Percentiles rank a stretch among this genome's conserved stretches.
Conservation (phyloP, 2,797 vertebrate genomes). For the Semaprochilodus insignis region DNA sequence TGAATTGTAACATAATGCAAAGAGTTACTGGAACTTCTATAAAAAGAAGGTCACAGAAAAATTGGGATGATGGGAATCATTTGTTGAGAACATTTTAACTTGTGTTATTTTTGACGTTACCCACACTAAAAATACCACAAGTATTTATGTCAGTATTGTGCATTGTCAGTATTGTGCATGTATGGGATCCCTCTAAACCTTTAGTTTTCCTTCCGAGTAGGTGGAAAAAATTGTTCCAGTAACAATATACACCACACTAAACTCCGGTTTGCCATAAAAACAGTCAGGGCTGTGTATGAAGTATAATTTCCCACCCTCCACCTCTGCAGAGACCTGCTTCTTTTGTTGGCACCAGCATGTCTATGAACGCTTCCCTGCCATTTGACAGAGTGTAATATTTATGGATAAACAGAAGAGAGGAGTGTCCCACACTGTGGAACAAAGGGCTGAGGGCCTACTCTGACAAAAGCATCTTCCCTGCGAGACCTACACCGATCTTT, state of each 20-base stretch:
- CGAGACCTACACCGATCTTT: not conserved
- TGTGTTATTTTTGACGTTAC: too few relatives aligned
- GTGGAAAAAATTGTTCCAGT: slow-evolving; percentile 3
- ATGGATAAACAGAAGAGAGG: slow-evolving; percentile 41
- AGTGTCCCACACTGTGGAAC: slow-evolving; percentile 24
- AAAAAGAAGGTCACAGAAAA: too few relatives aligned
- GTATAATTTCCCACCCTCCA: slow-evolving; percentile 37
- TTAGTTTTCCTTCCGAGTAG: slow-evolving; percentile 6
- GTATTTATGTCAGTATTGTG: not conserved
- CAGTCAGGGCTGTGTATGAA: not conserved
- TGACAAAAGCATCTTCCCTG: not conserved
- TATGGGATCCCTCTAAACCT: not conserved
- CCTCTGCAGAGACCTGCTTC: slow-evolving; percentile 11
- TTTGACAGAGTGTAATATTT: slow-evolving; percentile 39
- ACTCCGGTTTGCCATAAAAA: slow-evolving; percentile 1
- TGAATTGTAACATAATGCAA: too few relatives aligned
- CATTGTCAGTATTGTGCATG: not conserved
- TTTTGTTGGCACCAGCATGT: slow-evolving; percentile 55
- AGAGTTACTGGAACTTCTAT: too few relatives aligned
- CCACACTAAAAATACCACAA: too few relatives aligned
- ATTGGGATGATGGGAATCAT: too few relatives aligned
- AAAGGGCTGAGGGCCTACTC: not conserved
- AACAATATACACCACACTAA: slow-evolving; percentile 4
- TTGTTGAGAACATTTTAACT: too few relatives aligned
- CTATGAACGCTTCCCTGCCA: slow-evolving; percentile 20